Percentiles rank a stretch among this genome's conserved stretches.
Evolutionary conservation across 2,888 invertebrate species (phyloP).

Genomic region (Meiosimyza decipiens): DNA sequence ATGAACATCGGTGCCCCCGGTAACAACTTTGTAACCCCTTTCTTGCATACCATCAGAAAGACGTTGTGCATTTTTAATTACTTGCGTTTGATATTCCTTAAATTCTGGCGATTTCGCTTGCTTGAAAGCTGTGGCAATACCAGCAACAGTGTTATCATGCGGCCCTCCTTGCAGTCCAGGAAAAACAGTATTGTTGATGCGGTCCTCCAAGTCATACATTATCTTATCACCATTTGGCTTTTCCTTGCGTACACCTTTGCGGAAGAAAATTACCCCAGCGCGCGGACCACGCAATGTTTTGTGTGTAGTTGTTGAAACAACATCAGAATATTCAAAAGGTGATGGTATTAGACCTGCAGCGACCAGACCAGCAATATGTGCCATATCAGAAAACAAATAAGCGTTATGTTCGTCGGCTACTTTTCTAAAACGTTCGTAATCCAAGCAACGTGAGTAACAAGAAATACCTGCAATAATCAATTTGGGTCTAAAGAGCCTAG

Average conservation of each 20-base stretch:
- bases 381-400: constrained; percentile 94
- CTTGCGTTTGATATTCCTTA: constrained; percentile 85
- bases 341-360: constrained; percentile 89
- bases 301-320: constrained; percentile 95
- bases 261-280: constrained; percentile 92
- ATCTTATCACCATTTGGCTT: constrained; percentile 85
- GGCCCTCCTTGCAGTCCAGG: constrained; percentile 93
- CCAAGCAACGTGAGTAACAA: constrained; percentile 92
- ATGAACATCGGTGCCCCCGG: constrained; percentile 95
- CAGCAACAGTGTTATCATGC: constrained; percentile 97
- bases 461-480: constrained; percentile 94
- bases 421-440: constrained; percentile 89
- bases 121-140: constrained; percentile 93
- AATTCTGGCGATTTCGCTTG: constrained; percentile 87
- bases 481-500: constrained; percentile 89
- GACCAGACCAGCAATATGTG: constrained; percentile 92
- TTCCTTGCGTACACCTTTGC: constrained; percentile 85
- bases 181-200: constrained; percentile 81
- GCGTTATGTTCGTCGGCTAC: constrained; percentile 87
- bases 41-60: constrained; percentile 77
- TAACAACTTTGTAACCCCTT: constrained; percentile 82
- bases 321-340: constrained; percentile 90
- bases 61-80: constrained; percentile 82
- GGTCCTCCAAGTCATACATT: constrained; percentile 88
- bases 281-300: constrained; percentile 91